These are phyloP conservation scores for Emydoidea blandingii DNA, from an alignment of 2,797 vertebrate genomes.

Conservation along the genomic window DNA sequence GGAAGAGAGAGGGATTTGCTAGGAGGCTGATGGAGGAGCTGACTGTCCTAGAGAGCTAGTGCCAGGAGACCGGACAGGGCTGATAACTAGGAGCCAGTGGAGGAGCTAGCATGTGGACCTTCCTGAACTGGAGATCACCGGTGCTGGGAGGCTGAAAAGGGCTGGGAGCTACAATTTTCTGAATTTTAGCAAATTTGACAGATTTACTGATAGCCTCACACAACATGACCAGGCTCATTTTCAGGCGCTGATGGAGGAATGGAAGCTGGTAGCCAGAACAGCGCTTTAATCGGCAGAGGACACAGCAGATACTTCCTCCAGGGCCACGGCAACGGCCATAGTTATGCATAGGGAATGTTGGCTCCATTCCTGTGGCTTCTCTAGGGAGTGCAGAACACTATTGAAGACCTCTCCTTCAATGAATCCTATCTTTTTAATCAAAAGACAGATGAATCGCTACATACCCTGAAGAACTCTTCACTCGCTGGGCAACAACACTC, in stretches of 20 bases:
- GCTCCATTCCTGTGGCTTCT: no score
- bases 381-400: no score
- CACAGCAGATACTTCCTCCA: not conserved
- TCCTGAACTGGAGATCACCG: not conserved
- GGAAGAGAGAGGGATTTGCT: not conserved
- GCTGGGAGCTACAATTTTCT: not conserved
- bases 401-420: no score
- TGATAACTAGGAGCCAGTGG: not conserved
- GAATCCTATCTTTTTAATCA: no score
- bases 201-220: not conserved
- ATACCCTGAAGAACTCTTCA: no score
- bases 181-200: not conserved
- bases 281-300: not conserved
- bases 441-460: no score
- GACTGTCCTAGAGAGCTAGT: not conserved
- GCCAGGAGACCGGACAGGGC: not conserved
- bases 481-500: no score
- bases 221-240: not conserved
- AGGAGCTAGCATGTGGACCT: no score
- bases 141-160: not conserved
- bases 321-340: no score
- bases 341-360: no score
- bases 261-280: not conserved
- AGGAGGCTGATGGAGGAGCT: not conserved
- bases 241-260: not conserved